A percentile compares a stretch with the other conserved stretches of the same genome.
phyloP scores from a whole-genome alignment of 1,140 invertebrate genomes.

The Sinella curviseta region DNA sequence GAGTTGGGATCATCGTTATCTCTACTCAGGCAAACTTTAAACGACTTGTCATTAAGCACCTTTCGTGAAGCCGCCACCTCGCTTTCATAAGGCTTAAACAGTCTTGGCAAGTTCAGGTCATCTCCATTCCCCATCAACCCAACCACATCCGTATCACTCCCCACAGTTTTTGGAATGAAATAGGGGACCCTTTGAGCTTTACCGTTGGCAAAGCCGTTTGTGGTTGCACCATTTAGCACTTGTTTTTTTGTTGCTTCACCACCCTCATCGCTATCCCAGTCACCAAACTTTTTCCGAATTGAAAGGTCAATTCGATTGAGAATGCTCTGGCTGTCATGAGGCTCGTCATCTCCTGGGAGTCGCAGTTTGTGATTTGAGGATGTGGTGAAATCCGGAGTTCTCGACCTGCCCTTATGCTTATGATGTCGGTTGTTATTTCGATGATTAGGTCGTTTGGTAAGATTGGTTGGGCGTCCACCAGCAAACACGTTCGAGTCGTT shows the following conservation, averaged over 20 bases:
- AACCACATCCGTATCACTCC: neutral
- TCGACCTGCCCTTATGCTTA: neutral
- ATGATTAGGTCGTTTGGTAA: neutral
- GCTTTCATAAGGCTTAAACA: slow-evolving; percentile 8
- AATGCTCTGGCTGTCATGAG: slow-evolving; percentile 14
- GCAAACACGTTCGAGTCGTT: slow-evolving; percentile 16
- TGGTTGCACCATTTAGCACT: neutral
- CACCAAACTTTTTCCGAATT: slow-evolving; percentile 18
- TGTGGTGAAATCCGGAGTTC: neutral
- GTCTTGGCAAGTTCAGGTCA: slow-evolving; percentile 18
- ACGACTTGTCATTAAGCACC: neutral
- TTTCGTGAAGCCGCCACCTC: neutral
- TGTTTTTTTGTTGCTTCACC: neutral
- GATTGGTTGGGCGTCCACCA: neutral
- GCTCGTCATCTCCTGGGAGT: neutral
- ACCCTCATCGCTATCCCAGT: slow-evolving; percentile 3
- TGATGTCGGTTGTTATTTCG: slow-evolving; percentile 3
- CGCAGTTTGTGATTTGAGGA: neutral
- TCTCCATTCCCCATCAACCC: neutral
- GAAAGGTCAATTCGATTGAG: slow-evolving; percentile 10
- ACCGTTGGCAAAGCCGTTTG: neutral
- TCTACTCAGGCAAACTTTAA: neutral
- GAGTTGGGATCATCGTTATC: slow-evolving; percentile 22
- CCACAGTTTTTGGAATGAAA: slow-evolving; percentile 16
- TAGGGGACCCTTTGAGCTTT: neutral